Evolutionary conservation across 2,888 invertebrate species (phyloP), one percentile per base, ranked within the genome.

Genomic region (Oxyteleia sp.): DNA sequence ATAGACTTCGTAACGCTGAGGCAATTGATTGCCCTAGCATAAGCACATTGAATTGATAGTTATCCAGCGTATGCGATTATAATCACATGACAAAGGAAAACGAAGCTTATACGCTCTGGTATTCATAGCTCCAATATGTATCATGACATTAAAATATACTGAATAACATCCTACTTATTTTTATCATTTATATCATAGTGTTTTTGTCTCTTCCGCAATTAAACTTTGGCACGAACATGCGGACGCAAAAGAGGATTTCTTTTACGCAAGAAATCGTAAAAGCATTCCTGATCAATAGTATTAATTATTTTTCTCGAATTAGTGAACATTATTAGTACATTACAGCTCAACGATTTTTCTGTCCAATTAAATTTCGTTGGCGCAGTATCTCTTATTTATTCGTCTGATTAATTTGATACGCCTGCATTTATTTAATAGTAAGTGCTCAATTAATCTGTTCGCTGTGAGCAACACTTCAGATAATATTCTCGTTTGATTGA

Each of bases 1-100:
- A 64, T 64, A 64, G 74, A 64, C 63, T 74, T 74, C 41, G 45
- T 45, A 64, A 35, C 64, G 47, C 38, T 64, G 23, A n/a, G 18
- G 45, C 55, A 64, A 74, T 74, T 74, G 74, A 64, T 74, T 55
- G 55, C 35, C 32, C 20, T 29, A 16, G 16, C 23, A 47, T 47
- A 7, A 72, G 49, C 35, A 38, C 41, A 35, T 26, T 47, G 23
- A 55, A 55, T 45, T 47, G 64, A 74, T 64, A 26, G 55, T 64
- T 51, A 55, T 55, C 53, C 53, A 47, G 35, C 47, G 55, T 45
- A 23, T 16, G 47, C 55, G 68, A 69, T 55, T 35, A 69, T 45
- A 20, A 69, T 55, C 55, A 38, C 13, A 4, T n/a, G 10, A 5
- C 23, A 23, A 18, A 49, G 23, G 59, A 15, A 41, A 23, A 20